Evolutionary conservation across 2,113 vertebrate species (phyloP).

Genomic region (Phycodurus eques): DNA sequence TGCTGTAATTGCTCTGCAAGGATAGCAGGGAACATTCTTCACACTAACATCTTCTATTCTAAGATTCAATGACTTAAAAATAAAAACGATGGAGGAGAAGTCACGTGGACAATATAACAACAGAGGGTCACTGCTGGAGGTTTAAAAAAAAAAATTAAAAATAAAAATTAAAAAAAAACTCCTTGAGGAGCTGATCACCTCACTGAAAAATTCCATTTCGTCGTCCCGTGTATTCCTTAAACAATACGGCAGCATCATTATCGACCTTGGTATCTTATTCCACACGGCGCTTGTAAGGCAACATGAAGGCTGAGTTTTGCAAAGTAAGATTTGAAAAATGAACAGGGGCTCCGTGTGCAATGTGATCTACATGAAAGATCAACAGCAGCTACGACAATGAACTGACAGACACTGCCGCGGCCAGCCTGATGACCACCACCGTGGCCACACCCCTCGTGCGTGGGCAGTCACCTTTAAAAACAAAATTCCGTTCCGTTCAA

Average conservation of each 20-base stretch:
- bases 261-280: neutral
- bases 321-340: constrained; percentile 2
- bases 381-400: no score
- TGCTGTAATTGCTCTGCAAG: neutral
- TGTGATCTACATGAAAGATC: neutral
- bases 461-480: no score
- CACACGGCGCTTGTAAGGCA: neutral
- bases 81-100: neutral
- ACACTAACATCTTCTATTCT: neutral
- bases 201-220: constrained; percentile 2
- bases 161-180: neutral
- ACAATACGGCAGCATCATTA: neutral
- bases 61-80: neutral
- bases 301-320: neutral
- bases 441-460: no score
- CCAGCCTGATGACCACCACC: no score
- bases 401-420: no score
- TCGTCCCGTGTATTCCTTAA: neutral
- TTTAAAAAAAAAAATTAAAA: neutral
- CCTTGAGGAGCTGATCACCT: neutral
- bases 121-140: neutral
- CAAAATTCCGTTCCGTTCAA: no score
- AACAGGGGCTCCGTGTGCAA: neutral
- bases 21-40: neutral
- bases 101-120: neutral